Evolutionary conservation across 2,113 vertebrate genomes (phyloP).

Genomic region (Gambusia holbrooki): DNA sequence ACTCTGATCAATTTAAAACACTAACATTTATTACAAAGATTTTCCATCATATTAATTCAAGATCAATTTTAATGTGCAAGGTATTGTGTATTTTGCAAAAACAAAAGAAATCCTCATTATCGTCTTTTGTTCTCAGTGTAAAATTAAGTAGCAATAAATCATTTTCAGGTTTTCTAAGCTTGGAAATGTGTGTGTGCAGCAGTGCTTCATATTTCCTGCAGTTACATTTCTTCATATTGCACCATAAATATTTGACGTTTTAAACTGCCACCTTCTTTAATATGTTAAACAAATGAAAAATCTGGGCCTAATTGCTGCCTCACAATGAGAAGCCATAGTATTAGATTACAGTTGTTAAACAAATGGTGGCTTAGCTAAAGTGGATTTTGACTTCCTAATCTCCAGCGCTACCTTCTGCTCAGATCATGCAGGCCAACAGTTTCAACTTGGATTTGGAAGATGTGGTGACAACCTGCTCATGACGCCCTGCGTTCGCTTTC

Average conservation of each 20-base stretch:
- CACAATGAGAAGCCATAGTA: neutral
- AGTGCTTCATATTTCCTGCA: neutral
- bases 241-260: neutral
- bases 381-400: slow-evolving; percentile 26
- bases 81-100: neutral
- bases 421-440: neutral
- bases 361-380: slow-evolving; percentile 26
- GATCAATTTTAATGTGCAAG: too few relatives aligned
- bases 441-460: neutral
- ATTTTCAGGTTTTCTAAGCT: neutral
- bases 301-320: neutral
- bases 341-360: slow-evolving; percentile 7
- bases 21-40: neutral
- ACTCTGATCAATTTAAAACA: neutral
- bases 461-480: neutral
- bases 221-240: too few relatives aligned
- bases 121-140: too few relatives aligned
- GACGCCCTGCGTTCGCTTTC: neutral
- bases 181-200: neutral
- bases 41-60: too few relatives aligned
- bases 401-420: slow-evolving; percentile 7
- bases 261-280: neutral
- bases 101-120: neutral
- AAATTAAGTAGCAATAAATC: neutral
- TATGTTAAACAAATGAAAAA: neutral